phyloP scores from a whole-genome alignment of 2,888 invertebrate genomes.

The Chrysolina americana region DNA sequence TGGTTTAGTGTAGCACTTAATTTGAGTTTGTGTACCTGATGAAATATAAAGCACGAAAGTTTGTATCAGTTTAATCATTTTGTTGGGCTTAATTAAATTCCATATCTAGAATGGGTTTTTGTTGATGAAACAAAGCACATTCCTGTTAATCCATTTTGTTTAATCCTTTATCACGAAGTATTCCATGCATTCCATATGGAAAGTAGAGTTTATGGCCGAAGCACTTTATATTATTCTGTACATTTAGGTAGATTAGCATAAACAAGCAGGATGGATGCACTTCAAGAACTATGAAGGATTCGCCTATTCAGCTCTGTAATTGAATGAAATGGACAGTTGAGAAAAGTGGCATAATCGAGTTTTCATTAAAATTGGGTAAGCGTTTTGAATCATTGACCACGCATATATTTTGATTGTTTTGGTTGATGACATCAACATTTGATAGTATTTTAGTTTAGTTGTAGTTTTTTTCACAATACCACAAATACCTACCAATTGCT shows the following conservation, averaged over 20 bases:
- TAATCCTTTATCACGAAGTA: not conserved
- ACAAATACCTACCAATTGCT: too few species aligned
- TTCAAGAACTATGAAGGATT: too few species aligned
- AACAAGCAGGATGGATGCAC: not conserved
- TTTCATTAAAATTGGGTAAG: too few species aligned
- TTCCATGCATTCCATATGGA: not conserved
- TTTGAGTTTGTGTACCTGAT: conserved; percentile 14
- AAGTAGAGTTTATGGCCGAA: too few species aligned
- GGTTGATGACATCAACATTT: too few species aligned
- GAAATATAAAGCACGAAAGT: conserved; percentile 18
- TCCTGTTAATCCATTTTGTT: not conserved
- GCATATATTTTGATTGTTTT: too few species aligned
- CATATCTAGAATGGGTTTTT: conserved; percentile 7
- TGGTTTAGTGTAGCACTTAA: conserved; percentile 14
- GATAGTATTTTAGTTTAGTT: too few species aligned
- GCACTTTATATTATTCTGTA: not conserved
- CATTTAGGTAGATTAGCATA: not conserved
- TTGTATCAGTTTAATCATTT: conserved; percentile 21
- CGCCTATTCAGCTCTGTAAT: not conserved
- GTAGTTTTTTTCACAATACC: too few species aligned
- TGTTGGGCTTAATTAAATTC: conserved; percentile 13
- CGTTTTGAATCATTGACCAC: too few species aligned
- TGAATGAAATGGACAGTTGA: not conserved
- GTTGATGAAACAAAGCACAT: not conserved
- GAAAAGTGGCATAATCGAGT: too few species aligned